Percentiles rank a stretch among this genome's conserved stretches.
phyloP scores from a whole-genome alignment of 2,113 vertebrate genomes.

The Sminthopsis crassicaudata region DNA sequence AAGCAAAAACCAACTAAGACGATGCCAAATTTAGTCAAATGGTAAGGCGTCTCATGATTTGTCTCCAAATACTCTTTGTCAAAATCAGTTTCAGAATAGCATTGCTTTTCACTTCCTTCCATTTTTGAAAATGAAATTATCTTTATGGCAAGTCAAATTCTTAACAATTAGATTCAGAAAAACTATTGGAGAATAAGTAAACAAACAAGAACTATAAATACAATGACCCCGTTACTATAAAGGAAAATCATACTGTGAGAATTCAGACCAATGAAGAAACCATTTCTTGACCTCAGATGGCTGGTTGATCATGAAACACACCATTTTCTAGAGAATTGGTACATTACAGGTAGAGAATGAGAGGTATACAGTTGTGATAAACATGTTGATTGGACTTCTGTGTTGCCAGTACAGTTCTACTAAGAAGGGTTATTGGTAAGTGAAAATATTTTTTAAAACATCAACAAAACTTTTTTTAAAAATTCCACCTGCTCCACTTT shows the following conservation, averaged over 20 bases:
- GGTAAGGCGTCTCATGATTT: neutral
- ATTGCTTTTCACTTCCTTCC: neutral
- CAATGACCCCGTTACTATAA: neutral
- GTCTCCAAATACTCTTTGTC: neutral
- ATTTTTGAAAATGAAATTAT: neutral
- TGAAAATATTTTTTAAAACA: neutral
- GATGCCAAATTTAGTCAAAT: neutral
- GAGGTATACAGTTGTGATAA: neutral
- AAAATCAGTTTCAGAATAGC: neutral
- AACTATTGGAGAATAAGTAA: neutral
- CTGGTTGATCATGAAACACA: neutral
- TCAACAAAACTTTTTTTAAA: neutral
- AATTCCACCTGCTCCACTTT: neutral
- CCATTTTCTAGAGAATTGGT: neutral
- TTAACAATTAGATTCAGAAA: neutral
- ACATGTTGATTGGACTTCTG: neutral
- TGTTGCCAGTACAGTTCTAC: neutral
- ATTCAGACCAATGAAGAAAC: neutral
- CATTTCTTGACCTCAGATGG: neutral
- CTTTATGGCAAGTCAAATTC: neutral
- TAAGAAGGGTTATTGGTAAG: neutral
- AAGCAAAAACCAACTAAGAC: neutral
- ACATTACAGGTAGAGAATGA: neutral
- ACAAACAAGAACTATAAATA: neutral
- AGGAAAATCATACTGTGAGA: neutral